Base-by-base conservation (phyloP, 2,888 invertebrate species). In the Himalopsyche japonica region DNA sequence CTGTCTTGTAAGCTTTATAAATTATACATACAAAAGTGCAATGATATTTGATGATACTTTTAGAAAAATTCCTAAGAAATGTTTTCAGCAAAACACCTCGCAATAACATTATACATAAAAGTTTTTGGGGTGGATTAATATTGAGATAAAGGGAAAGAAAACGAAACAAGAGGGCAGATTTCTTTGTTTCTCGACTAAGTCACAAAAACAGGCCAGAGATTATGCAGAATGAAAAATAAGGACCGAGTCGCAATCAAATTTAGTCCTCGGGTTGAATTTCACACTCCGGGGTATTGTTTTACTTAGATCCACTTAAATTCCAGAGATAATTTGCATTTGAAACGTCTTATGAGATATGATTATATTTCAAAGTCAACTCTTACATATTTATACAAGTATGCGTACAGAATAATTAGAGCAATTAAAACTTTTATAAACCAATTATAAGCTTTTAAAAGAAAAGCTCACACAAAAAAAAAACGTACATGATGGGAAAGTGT, bases 131-230 rank as follows among this genome's bases (percentile, higher is more conserved):
- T 78, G 78, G 37, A 78, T 78, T 78, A 78, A 34, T 78, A 78
- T 78, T 78, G 43, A 78, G 78, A 78, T 78, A 78, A 37, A 24
- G 24, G 78, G 78, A 24, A 37, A 78, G 37, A 37, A 43, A 24
- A 37, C 32, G 32, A 27, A 12, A 76, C 18, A 20, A 24, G 57
- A 24, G 57, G 76, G 30, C 76, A 32, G 32, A 34, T 20, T 78
- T 34, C 37, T 78, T 78, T 78, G 78, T 24, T 37, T 43, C 37
- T n/a, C 37, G 7, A 78, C 78, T 78, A 37, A 76, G 76, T 76
- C 76, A 32, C 76, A 47, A 37, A 37, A 82, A 82, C 82, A 82
- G 76, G 70, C 76, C 82, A 47, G 76, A 82, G 82, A 82, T 82
- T 82, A 82, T 81, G 81, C 70, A 64, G 48, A 57, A 57, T 24